Percentiles rank a stretch among this genome's conserved stretches.
phyloP scores from a whole-genome alignment of 2,888 invertebrate genomes.

The Caradrina kadenii region DNA sequence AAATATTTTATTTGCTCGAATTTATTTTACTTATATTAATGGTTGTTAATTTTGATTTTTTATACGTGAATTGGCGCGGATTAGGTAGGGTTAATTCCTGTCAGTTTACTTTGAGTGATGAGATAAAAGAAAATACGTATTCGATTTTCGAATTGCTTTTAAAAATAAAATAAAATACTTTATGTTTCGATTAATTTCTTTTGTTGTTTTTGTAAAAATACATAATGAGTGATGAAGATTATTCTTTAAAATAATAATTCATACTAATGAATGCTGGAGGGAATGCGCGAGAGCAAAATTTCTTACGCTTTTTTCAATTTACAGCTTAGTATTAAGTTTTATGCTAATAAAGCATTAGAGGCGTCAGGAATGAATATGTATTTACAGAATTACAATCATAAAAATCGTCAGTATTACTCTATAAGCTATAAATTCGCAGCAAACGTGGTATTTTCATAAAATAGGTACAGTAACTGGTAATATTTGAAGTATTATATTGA shows the following conservation, averaged over 20 bases:
- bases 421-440: no score
- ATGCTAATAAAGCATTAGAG: no score
- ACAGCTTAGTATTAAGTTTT: no score
- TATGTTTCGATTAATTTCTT: not conserved
- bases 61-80: slow-evolving; percentile 7
- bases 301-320: no score
- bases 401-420: no score
- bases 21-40: slow-evolving; percentile 9
- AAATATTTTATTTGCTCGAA: slow-evolving; percentile 33
- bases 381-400: no score
- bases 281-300: no score
- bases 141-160: not conserved
- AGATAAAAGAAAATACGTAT: not conserved
- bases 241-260: not conserved
- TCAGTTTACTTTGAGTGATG: not conserved
- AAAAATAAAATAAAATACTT: not conserved
- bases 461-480: no score
- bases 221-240: not conserved
- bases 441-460: no score
- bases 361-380: no score
- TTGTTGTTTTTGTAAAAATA: not conserved
- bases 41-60: slow-evolving; percentile 10
- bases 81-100: slow-evolving; percentile 25
- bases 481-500: no score
- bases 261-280: no score